phyloP scores from a whole-genome alignment of 2,888 invertebrate species.

The Tridacna crocea region DNA sequence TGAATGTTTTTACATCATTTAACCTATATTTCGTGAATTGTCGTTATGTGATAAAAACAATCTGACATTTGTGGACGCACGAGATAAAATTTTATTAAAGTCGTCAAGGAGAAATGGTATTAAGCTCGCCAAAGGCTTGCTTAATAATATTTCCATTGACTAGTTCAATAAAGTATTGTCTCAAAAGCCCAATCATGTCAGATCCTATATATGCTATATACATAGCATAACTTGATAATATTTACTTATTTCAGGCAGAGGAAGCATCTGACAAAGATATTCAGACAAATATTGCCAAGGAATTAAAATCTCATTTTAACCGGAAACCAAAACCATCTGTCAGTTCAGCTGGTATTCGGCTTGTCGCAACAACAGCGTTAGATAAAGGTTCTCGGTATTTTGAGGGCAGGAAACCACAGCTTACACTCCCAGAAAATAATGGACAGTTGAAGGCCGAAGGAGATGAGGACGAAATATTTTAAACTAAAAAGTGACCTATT shows the following conservation, averaged over 20 bases:
- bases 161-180: too few relatives aligned
- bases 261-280: slow-evolving; percentile 83
- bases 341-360: slow-evolving; percentile 82
- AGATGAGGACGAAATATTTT: slow-evolving; percentile 72
- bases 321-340: slow-evolving; percentile 80
- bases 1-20: too few relatives aligned
- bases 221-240: slow-evolving; percentile 80
- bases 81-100: too few relatives aligned
- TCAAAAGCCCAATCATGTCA: too few relatives aligned
- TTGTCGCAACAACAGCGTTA: slow-evolving; percentile 82
- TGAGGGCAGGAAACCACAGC: slow-evolving; percentile 74
- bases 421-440: slow-evolving; percentile 59
- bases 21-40: too few relatives aligned
- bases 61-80: too few relatives aligned
- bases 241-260: slow-evolving; percentile 81
- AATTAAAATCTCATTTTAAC: slow-evolving; percentile 83
- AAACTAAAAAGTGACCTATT: background rate
- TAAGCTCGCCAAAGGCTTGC: too few relatives aligned
- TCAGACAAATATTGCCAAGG: slow-evolving; percentile 80
- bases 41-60: too few relatives aligned
- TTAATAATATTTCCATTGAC: too few relatives aligned
- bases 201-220: background rate
- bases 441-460: slow-evolving; percentile 34
- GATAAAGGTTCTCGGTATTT: slow-evolving; percentile 82
- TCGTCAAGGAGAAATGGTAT: too few relatives aligned